phyloP scores from a whole-genome alignment of 2,797 vertebrate genomes.

The Lindbergichthys nudifrons region DNA sequence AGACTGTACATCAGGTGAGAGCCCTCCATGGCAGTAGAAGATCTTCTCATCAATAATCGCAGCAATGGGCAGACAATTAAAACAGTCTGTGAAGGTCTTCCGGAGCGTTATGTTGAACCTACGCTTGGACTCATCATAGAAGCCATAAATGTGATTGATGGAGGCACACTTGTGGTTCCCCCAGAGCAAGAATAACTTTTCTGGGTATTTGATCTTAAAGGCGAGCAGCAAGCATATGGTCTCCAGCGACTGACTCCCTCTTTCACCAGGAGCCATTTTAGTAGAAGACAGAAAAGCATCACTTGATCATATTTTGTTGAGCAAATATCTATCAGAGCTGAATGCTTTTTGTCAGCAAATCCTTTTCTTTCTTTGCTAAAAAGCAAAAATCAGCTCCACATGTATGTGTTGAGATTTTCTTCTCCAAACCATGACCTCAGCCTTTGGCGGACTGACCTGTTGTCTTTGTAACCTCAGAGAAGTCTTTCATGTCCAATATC shows the following conservation, averaged over 20 bases:
- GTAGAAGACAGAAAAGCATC: constrained; percentile 28
- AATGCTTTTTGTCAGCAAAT: constrained; percentile 41
- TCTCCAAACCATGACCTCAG: constrained; percentile 43
- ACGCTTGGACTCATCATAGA: no score
- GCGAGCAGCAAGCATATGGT: no score
- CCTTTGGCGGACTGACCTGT: constrained; percentile 37
- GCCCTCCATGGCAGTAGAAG: no score
- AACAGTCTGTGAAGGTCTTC: constrained; percentile 97
- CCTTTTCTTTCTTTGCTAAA: constrained; percentile 23
- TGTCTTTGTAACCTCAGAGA: constrained; percentile 41
- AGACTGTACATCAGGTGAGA: no score
- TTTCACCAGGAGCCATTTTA: constrained; percentile 9
- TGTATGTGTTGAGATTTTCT: constrained; percentile 12
- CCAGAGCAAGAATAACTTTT: no score
- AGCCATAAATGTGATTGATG: no score
- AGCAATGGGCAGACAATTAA: constrained; percentile 95
- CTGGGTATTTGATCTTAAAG: no score
- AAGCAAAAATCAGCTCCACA: constrained; percentile 28
- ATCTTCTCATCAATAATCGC: constrained; percentile 88
- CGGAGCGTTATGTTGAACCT: constrained; percentile 73
- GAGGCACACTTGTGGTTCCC: no score
- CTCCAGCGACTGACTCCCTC: no score
- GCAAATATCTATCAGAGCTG: constrained; percentile 40
- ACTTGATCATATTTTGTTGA: constrained; percentile 37
- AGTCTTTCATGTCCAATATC: constrained; percentile 34